A percentile compares a stretch with the other conserved stretches of the same genome.
phyloP scores from a whole-genome alignment of 2,797 vertebrate species.

The Adelosebastes latens region DNA sequence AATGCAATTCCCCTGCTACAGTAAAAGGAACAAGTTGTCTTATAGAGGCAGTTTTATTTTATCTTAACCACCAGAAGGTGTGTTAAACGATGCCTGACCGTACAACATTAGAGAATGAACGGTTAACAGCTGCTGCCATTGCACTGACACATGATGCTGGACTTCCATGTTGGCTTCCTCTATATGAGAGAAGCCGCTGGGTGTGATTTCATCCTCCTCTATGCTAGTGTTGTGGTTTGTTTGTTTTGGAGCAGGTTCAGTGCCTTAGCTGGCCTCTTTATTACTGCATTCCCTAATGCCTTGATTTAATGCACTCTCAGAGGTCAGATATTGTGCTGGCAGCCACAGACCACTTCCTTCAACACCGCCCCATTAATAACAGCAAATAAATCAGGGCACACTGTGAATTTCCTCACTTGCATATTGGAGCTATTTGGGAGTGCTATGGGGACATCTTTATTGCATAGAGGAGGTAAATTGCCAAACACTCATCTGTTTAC shows the following conservation, averaged over 20 bases:
- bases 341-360: conserved; percentile 76
- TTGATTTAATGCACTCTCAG: conserved; percentile 82
- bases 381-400: conserved; percentile 77
- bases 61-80: not conserved
- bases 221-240: conserved; percentile 55
- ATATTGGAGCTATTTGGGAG: conserved; percentile 66
- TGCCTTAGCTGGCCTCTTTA: conserved; percentile 73
- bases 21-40: not conserved
- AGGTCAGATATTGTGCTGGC: conserved; percentile 81
- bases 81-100: not conserved
- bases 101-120: not conserved
- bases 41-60: not conserved
- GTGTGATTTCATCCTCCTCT: conserved; percentile 46
- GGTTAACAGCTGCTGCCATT: not conserved
- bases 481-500: conserved; percentile 57
- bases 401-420: conserved; percentile 69
- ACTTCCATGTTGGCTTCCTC: not conserved
- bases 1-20: not conserved
- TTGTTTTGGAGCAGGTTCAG: conserved; percentile 73
- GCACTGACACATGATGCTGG: not conserved
- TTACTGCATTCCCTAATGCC: conserved; percentile 75
- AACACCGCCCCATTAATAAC: conserved; percentile 77
- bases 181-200: conserved; percentile 23
- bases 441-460: conserved; percentile 71
- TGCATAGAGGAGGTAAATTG: conserved; percentile 57